Evolutionary conservation across 2,888 invertebrate genomes (phyloP).

Genomic region (Cheilosia urbana): DNA sequence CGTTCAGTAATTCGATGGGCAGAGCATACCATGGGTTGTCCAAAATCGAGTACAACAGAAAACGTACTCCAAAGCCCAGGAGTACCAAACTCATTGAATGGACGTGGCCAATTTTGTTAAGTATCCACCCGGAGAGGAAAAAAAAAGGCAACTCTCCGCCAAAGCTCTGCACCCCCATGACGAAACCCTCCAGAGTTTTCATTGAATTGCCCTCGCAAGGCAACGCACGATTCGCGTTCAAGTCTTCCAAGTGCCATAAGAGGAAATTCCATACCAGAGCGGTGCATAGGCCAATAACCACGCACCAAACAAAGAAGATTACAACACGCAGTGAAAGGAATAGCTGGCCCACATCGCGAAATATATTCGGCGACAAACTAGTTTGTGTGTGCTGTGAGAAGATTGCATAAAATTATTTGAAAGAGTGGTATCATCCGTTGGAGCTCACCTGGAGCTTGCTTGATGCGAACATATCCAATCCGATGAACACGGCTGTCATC

Average conservation of each 20-base stretch:
- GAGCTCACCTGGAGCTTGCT: constrained; percentile 86
- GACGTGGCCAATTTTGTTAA: constrained; percentile 91
- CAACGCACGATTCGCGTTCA: constrained; percentile 84
- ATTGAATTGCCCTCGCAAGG: constrained; percentile 85
- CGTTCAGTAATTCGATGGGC: constrained; percentile 93
- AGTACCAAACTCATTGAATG: constrained; percentile 93
- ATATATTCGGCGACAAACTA: constrained; percentile 87
- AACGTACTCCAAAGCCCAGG: constrained; percentile 91
- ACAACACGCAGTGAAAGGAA: constrained; percentile 88
- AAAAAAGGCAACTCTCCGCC: constrained; percentile 94
- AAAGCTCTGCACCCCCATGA: constrained; percentile 91
- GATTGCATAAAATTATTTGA: constrained; percentile 14
- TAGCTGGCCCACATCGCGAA: constrained; percentile 88
- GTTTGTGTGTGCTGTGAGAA: constrained; percentile 86
- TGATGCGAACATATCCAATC: constrained; percentile 88
- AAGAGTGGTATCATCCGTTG: not conserved
- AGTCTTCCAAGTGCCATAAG: constrained; percentile 92
- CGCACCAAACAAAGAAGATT: constrained; percentile 91
- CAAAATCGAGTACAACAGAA: constrained; percentile 91
- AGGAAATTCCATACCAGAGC: constrained; percentile 94
- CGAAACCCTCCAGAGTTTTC: constrained; percentile 90
- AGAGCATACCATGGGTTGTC: constrained; percentile 93
- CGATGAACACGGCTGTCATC: constrained; percentile 88
- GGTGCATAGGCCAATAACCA: constrained; percentile 92
- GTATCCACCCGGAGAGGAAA: constrained; percentile 90